Percentiles rank a stretch among this genome's conserved stretches.
phyloP scores from a whole-genome alignment of 1,140 invertebrate species.

The Diachasma alloeum region DNA sequence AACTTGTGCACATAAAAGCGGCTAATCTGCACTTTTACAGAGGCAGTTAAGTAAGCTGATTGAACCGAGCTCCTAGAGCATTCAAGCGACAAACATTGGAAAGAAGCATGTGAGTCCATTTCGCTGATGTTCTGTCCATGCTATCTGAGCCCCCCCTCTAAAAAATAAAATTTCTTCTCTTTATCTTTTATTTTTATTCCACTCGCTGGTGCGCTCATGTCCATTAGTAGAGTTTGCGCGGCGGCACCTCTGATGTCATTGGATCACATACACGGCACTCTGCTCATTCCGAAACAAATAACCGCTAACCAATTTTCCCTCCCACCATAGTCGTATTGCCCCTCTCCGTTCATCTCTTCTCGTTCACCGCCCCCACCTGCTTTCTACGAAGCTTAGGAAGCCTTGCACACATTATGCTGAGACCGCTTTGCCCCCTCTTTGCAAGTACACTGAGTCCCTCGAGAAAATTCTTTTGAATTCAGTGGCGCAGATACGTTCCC shows the following conservation, averaged over 20 bases:
- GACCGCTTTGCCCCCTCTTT: neutral
- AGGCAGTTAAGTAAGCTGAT: constrained; percentile 58
- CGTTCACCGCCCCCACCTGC: neutral
- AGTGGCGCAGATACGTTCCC: neutral
- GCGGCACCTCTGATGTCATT: constrained; percentile 44
- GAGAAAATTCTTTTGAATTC: neutral
- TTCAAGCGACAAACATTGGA: constrained; percentile 62
- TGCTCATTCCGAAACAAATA: constrained; percentile 31
- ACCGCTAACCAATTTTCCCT: constrained; percentile 38
- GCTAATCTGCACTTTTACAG: constrained; percentile 44
- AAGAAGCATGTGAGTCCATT: constrained; percentile 41
- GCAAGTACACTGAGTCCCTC: neutral
- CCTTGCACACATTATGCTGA: neutral
- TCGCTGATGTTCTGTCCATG: constrained; percentile 17
- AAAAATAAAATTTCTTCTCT: neutral
- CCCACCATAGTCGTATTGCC: neutral
- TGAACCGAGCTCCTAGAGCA: constrained; percentile 62
- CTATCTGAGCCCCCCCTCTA: constrained; percentile 28
- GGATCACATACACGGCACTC: constrained; percentile 39
- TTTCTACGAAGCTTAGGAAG: neutral
- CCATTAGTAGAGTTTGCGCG: constrained; percentile 65
- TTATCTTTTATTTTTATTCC: neutral
- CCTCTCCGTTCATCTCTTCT: neutral
- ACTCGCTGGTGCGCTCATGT: constrained; percentile 38
- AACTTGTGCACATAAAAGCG: constrained; percentile 20